Evolutionary conservation across 1,140 invertebrate genomes (phyloP), one percentile per base, ranked within the genome.

Genomic region (Drosophila subpulchrella): DNA sequence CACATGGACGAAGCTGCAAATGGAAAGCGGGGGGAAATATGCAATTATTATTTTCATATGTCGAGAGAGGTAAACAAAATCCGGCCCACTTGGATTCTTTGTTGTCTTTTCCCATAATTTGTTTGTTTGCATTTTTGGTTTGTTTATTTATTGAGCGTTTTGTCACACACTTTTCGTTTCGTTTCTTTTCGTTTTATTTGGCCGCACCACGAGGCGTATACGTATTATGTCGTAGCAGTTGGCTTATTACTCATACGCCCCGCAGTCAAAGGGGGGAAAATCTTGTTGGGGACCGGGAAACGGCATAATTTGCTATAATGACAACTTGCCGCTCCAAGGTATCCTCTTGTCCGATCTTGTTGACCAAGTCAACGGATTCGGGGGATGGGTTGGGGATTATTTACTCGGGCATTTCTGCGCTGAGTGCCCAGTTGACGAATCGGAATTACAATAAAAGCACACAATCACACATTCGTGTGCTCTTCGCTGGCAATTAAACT

Each of bases 401-500:
- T 20, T 42, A 41, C 46, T 30, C 44, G 36, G 41, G 24, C 24
- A 55, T 32, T 54, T 17, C 36, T 27, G 5, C 27, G 42, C 20
- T 34, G 57, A 34, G 46, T 44, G 70, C 59, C 58, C 59, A 82
- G 79, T 82, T 79, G 81, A 84, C 73, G 62, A 79, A 83, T 61
- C 71, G 81, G 88, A 86, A 73, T 88, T 82, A 79, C 83, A 76
- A 76, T 76, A 65, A 73, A 82, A 63, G 63, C 42, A 47, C 36
- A 83, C 57, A 53, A 60, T 51, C 46, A 66, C 54, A 66, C 50
- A 57, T 17, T 63, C 50, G 71, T 53, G 54, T 61, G 50, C 75
- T 50, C 72, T 50, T 72, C 71, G 74, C 77, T 91, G 80, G 81
- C 88, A 91, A 91, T 91, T 91, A 91, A 88, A 91, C 78, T 57